A percentile compares a stretch with the other conserved stretches of the same genome.
Evolutionary conservation across 2,797 vertebrate species (phyloP).

Genomic region (Notamacropus eugenii): DNA sequence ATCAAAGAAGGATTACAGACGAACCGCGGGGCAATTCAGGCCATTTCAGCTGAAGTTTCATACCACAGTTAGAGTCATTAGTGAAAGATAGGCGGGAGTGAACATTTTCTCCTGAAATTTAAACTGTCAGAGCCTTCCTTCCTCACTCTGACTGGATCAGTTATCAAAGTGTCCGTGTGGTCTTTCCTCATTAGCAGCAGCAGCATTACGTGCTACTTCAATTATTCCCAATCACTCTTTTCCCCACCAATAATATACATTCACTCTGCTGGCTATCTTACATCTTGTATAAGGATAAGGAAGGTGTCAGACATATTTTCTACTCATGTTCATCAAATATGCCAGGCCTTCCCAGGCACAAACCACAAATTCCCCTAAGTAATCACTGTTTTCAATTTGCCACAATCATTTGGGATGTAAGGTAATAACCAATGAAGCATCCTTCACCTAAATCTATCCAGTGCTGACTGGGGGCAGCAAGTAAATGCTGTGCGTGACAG

Average conservation of each 20-base stretch:
- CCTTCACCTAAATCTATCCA: slow-evolving; percentile 75
- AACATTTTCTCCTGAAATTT: slow-evolving; percentile 10
- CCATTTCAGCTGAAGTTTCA: slow-evolving; percentile 4
- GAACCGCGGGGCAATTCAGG: not conserved
- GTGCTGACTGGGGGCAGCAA: slow-evolving; percentile 72
- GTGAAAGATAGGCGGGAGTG: not conserved
- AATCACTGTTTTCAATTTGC: slow-evolving; percentile 41
- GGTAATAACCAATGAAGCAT: slow-evolving; percentile 59
- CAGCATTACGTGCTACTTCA: slow-evolving; percentile 24
- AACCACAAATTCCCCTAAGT: slow-evolving; percentile 18
- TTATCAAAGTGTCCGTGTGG: slow-evolving; percentile 3
- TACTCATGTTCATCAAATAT: not conserved
- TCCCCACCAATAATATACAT: not conserved
- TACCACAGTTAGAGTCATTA: not conserved
- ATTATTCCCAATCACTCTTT: slow-evolving; percentile 9
- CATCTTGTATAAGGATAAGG: slow-evolving; percentile 31
- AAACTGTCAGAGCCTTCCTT: not conserved
- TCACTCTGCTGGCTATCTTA: slow-evolving; percentile 34
- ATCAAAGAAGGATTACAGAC: not conserved
- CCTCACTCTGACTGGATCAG: not conserved
- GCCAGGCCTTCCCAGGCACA: slow-evolving; percentile 42
- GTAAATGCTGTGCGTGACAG: slow-evolving; percentile 70
- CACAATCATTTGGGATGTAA: slow-evolving; percentile 69
- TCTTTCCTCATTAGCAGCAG: slow-evolving; percentile 29
- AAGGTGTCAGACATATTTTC: slow-evolving; percentile 24